Evolutionary conservation across 2,797 vertebrate genomes (phyloP), one percentile per base, ranked within the genome.

Genomic region (Thunnus albacares): DNA sequence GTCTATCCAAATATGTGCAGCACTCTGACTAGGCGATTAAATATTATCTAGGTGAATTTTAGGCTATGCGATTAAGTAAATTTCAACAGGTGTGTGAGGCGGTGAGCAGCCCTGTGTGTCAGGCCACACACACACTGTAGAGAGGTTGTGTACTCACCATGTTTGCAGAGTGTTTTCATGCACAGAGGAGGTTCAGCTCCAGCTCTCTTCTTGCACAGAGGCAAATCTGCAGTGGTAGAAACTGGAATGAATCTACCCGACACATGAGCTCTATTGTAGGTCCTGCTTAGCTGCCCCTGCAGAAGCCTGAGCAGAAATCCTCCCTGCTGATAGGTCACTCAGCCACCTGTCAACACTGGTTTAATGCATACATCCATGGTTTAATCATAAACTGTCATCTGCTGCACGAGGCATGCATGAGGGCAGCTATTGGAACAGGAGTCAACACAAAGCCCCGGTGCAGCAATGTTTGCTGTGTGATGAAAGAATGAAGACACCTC

Each of bases 301-400:
- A 82, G 68, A 78, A 83, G 95, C 95, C 95, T 95, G 95, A 94
- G 65, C 71, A 93, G 69, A 95, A 95, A 91, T 87, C 75, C 77
- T 57, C 49, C 2, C 72, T 49, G 77, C 67, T 87, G 85, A 87
- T 67, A 70, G 79, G 79, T 43, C 26, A 4, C 20, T 18, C 67
- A 30, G 53, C 63, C 65, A 35, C 59, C 73, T 76, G 68, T 84
- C 89, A 84, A 65, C 82, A 57, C 9, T 18, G 38, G 38, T 38
- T 38, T 38, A 38, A 38, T 38, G 10, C 38, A 38, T 38, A 7
- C 38, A 12, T 38, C 38, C 3, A 7, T 12, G 56, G 81, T 71
- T 89, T 91, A 90, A 87, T 90, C 63, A 90, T 88, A 72, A 90
- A 86, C 79, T 33, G 28, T 55, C 59, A 63, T 72, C 52, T 86